Percentiles rank a stretch among this genome's conserved stretches.
These are phyloP conservation scores for Aptenodytes patagonicus DNA, from an alignment of 2,113 vertebrate species.

Conservation along the genomic window DNA sequence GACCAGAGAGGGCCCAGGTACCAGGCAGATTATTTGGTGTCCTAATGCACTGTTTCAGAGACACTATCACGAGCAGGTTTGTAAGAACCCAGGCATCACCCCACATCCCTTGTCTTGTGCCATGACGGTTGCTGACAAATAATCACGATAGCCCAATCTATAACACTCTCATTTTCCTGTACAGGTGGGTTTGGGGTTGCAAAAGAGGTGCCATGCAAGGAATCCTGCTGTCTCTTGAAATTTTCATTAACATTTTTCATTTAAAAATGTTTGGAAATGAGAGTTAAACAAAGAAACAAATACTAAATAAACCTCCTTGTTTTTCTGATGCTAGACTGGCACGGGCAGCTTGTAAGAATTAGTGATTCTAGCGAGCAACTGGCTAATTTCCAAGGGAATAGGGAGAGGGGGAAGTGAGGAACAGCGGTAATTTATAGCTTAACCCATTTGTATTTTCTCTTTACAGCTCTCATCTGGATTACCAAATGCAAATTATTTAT, in stretches of 20 bases:
- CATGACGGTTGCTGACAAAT: background rate
- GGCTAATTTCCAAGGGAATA: conserved; percentile 47
- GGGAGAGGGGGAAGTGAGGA: background rate
- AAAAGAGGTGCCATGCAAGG: background rate
- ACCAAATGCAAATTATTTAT: conserved; percentile 44
- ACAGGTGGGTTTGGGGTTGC: background rate
- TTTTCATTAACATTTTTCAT: too few species aligned
- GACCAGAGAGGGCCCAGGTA: background rate
- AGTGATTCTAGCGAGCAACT: conserved; percentile 35
- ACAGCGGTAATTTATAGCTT: conserved; percentile 27
- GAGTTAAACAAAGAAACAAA: background rate
- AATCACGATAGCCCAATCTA: fast-evolving
- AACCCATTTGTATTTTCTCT: conserved; percentile 35
- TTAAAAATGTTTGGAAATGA: background rate
- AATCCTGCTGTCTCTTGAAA: background rate
- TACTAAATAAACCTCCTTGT: background rate
- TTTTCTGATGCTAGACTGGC: background rate
- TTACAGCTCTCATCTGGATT: conserved; percentile 48
- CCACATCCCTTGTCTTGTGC: background rate
- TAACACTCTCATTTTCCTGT: background rate
- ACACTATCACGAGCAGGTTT: background rate
- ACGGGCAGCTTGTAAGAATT: background rate
- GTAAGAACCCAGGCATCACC: background rate
- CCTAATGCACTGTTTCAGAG: background rate
- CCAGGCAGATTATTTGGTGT: background rate